These are phyloP conservation scores for Lophius piscatorius DNA, from an alignment of 2,113 vertebrate genomes.

Conservation along the genomic window DNA sequence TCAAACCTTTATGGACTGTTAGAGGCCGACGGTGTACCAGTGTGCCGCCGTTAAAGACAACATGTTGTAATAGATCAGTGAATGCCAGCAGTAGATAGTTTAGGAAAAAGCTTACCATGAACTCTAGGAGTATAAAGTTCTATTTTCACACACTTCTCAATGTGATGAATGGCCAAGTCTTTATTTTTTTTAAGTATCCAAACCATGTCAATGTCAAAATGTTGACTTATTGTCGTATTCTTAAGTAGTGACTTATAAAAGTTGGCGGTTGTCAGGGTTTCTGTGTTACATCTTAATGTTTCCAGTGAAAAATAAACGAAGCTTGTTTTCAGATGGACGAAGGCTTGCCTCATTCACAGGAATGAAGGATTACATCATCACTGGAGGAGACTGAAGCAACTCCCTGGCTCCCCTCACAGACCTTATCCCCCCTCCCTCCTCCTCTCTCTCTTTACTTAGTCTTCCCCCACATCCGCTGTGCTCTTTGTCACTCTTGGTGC, in stretches of 20 bases:
- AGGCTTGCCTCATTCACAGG: slow-evolving; percentile 57
- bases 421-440: slow-evolving; percentile 1
- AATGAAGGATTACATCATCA: slow-evolving; percentile 63
- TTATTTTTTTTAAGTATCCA: too few species aligned
- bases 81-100: too few species aligned
- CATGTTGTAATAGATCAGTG: too few species aligned
- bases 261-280: slow-evolving; percentile 2
- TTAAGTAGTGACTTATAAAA: neutral
- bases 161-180: too few species aligned
- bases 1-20: too few species aligned
- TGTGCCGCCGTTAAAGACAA: too few species aligned
- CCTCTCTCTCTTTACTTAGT: slow-evolving; percentile 12
- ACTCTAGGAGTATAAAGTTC: too few species aligned
- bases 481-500: neutral
- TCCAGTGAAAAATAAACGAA: slow-evolving; percentile 46
- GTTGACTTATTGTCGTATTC: neutral
- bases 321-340: slow-evolving; percentile 32
- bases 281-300: slow-evolving; percentile 25
- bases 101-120: too few species aligned
- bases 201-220: too few species aligned
- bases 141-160: too few species aligned
- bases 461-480: slow-evolving; percentile 1
- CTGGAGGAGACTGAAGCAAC: slow-evolving; percentile 42
- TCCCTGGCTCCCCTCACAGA: slow-evolving; percentile 35
- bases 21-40: too few species aligned